Percentiles rank a stretch among this genome's conserved stretches.
phyloP scores from a whole-genome alignment of 2,888 invertebrate species.

The Mechanitis messenoides region DNA sequence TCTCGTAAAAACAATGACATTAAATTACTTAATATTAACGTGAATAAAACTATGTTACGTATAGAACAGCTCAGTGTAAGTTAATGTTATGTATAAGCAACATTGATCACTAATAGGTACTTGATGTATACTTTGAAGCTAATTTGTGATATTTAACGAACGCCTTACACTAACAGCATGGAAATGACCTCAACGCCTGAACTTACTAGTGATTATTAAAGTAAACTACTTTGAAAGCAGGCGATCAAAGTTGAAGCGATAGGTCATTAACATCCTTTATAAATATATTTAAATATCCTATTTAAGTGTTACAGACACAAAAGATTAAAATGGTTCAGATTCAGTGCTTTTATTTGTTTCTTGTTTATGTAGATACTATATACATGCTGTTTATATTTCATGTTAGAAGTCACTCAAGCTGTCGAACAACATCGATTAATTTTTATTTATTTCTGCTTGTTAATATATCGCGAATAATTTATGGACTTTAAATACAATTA shows the following conservation, averaged over 20 bases:
- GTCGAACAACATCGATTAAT: slow-evolving; percentile 10
- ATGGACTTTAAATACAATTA: slow-evolving; percentile 48
- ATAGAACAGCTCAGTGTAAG: slow-evolving; percentile 69
- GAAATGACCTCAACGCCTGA: slow-evolving; percentile 38
- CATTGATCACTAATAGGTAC: slow-evolving; percentile 63
- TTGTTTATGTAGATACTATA: slow-evolving; percentile 55
- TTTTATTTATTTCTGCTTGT: slow-evolving; percentile 23
- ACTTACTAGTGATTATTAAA: slow-evolving; percentile 13
- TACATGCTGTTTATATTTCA: slow-evolving; percentile 9
- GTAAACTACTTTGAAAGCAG: slow-evolving; percentile 18
- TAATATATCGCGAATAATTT: slow-evolving; percentile 34
- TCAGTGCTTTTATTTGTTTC: slow-evolving; percentile 35
- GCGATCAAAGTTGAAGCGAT: slow-evolving; percentile 20
- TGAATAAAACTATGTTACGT: slow-evolving; percentile 72
- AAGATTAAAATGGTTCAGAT: slow-evolving; percentile 37
- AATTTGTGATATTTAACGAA: slow-evolving; percentile 67
- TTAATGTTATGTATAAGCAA: slow-evolving; percentile 62
- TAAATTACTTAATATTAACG: slow-evolving; percentile 62
- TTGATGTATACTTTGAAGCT: slow-evolving; percentile 67
- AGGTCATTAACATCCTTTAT: slow-evolving; percentile 36
- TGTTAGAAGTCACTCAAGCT: slow-evolving; percentile 17
- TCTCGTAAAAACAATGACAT: slow-evolving; percentile 61
- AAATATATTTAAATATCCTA: slow-evolving; percentile 42
- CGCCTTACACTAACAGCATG: slow-evolving; percentile 49
- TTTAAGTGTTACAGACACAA: slow-evolving; percentile 58